These are phyloP conservation scores for Laticauda colubrina DNA, from an alignment of 2,113 vertebrate genomes.

Conservation along the genomic window DNA sequence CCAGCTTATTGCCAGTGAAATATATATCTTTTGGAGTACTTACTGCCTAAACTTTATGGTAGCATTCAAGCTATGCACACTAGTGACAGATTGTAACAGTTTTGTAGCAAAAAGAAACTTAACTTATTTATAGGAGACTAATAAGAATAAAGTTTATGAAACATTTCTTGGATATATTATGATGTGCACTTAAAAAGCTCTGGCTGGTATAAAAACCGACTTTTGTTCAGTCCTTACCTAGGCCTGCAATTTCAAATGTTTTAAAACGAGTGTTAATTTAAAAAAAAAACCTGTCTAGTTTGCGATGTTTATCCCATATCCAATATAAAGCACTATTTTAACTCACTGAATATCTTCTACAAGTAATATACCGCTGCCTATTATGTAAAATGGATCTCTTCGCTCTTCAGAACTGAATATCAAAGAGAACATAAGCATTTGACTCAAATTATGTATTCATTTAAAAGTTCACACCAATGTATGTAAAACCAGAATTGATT, in stretches of 20 bases:
- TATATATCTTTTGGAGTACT: constrained; percentile 43
- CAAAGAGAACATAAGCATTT: constrained; percentile 46
- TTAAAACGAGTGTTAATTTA: not conserved
- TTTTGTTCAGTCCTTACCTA: not conserved
- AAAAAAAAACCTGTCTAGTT: not conserved
- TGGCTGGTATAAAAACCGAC: not conserved
- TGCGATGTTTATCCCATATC: not conserved
- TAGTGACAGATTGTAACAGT: constrained; percentile 55
- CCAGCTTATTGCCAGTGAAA: constrained; percentile 51
- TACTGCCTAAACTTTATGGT: constrained; percentile 62
- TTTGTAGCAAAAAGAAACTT: constrained; percentile 8
- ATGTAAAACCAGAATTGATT: constrained; percentile 60
- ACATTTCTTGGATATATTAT: not conserved
- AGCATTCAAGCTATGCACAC: constrained; percentile 61
- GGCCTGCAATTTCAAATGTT: not conserved
- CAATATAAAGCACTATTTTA: constrained; percentile 53
- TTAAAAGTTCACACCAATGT: constrained; percentile 64
- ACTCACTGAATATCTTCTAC: constrained; percentile 60
- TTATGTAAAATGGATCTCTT: constrained; percentile 58
- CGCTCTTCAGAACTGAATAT: constrained; percentile 67
- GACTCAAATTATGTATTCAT: constrained; percentile 62
- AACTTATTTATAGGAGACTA: not conserved
- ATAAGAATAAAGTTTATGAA: not conserved
- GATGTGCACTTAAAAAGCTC: not conserved
- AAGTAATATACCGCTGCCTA: constrained; percentile 56